Evolutionary conservation across 2,888 invertebrate genomes (phyloP).

Genomic region (Dryococelus australis): DNA sequence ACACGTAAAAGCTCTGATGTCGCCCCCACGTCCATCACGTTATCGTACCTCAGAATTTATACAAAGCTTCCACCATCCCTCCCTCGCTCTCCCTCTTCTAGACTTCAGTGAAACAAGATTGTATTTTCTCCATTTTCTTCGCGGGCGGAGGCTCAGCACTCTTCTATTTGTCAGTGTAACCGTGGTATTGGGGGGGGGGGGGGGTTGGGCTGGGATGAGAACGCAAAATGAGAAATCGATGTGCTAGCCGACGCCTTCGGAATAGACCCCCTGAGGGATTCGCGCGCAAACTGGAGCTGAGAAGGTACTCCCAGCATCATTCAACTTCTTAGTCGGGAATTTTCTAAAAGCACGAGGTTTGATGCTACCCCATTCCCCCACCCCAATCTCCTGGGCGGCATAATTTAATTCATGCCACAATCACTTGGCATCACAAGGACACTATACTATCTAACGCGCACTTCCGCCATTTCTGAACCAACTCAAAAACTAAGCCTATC

Average conservation of each 20-base stretch:
- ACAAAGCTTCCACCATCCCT: neutral
- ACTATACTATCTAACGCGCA: too few relatives aligned
- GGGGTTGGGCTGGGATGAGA: neutral
- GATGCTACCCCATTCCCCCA: too few relatives aligned
- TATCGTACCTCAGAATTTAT: conserved; percentile 5
- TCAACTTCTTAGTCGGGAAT: neutral
- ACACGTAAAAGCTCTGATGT: neutral
- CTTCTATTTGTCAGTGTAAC: too few relatives aligned
- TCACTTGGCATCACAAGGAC: too few relatives aligned
- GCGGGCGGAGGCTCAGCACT: neutral
- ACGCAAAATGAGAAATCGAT: neutral
- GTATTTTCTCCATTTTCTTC: conserved; percentile 10
- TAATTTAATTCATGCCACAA: too few relatives aligned
- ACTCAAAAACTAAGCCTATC: too few relatives aligned
- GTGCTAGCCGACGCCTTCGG: neutral
- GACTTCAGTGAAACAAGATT: conserved; percentile 7
- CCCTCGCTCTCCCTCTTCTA: neutral
- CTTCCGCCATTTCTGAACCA: too few relatives aligned
- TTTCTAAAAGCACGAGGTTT: too few relatives aligned
- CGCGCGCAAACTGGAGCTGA: neutral
- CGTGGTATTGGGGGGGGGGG: neutral
- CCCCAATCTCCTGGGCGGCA: too few relatives aligned
- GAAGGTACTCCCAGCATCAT: neutral
- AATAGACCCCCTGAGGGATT: neutral
- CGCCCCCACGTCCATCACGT: neutral